Evolutionary conservation across 1,140 invertebrate species (phyloP), one percentile per base, ranked within the genome.

Genomic region (Sitobion miscanthi): DNA sequence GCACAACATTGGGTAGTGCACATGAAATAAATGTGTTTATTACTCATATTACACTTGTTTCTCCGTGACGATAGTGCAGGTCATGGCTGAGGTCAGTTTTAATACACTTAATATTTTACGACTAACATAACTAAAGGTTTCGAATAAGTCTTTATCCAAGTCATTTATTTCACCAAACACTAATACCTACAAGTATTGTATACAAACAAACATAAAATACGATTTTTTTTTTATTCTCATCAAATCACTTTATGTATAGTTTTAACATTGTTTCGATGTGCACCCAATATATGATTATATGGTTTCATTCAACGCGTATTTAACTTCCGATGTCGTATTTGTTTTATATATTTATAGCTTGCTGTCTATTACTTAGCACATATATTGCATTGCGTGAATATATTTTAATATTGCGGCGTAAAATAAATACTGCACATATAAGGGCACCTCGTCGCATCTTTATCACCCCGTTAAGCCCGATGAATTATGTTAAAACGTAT

Each of bases 21-120:
- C 87, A 17, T 38, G 88, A 5, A 89, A 89, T 38, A 57, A 57
- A 89, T 89, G 52, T 89, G 49, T 57, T 89, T 25, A 89, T 54
- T 89, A 49, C 30, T 87, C n/a, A 77, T 77, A n/a, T 77, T 77
- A 77, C 62, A 47, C 47, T 85, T 49, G 38, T 47, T 87, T 49
- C 23, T n/a, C 30, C 3, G 30, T 30, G 35, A n/a, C 47, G 17
- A 23, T 21, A 52, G 45, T 52, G 6, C 7, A 1, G 45, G 45
- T 87, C 86, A 52, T n/a, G 86, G 30, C 23, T 87, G 30, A n/a
- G 38, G 86, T n/a, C 45, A 49, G 30, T 87, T 87, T 35, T 83
- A 83, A 38, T 83, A 38, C 35, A 77, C n/a, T n/a, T 77, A 77
- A n/a, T 77, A 17, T 77, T 77, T n/a, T 77, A 77, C 62, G 62